These are phyloP conservation scores for Sterna hirundo DNA, from an alignment of 2,113 vertebrate genomes.

Conservation along the genomic window DNA sequence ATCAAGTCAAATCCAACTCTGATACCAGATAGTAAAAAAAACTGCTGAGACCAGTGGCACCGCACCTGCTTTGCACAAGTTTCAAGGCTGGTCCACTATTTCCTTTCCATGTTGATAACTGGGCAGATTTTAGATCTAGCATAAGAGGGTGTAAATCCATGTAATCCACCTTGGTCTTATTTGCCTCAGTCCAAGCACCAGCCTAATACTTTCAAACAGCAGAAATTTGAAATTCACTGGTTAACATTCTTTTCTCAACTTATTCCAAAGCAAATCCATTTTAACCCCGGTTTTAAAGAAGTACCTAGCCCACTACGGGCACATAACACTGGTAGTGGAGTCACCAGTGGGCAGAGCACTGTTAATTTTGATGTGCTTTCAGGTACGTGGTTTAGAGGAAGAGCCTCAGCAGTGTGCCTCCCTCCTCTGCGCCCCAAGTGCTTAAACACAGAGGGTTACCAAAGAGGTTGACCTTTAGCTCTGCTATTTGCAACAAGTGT, in stretches of 20 bases:
- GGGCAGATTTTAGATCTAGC: background rate
- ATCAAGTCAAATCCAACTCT: background rate
- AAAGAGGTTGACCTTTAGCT: background rate
- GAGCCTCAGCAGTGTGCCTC: background rate
- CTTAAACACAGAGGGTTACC: background rate
- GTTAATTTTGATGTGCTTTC: background rate
- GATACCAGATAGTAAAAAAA: background rate
- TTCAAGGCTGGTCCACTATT: background rate
- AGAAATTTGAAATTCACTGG: background rate
- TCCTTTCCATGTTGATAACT: background rate
- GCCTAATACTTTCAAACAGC: background rate
- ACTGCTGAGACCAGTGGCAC: background rate
- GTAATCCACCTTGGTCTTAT: background rate
- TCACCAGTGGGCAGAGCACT: background rate
- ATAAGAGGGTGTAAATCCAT: background rate
- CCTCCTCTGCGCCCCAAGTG: background rate
- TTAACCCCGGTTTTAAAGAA: background rate
- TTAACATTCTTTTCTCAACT: background rate
- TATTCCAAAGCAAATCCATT: background rate
- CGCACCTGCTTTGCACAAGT: background rate
- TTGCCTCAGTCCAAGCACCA: background rate
- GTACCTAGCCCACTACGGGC: background rate
- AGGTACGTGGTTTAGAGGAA: background rate
- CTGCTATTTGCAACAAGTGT: background rate
- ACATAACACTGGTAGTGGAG: background rate